Evolutionary conservation across 30 jellyfish, hydroid and myxozoan genomes (phyloP), one percentile per base, ranked within the genome.

Genomic region (Sanderia malayensis): DNA sequence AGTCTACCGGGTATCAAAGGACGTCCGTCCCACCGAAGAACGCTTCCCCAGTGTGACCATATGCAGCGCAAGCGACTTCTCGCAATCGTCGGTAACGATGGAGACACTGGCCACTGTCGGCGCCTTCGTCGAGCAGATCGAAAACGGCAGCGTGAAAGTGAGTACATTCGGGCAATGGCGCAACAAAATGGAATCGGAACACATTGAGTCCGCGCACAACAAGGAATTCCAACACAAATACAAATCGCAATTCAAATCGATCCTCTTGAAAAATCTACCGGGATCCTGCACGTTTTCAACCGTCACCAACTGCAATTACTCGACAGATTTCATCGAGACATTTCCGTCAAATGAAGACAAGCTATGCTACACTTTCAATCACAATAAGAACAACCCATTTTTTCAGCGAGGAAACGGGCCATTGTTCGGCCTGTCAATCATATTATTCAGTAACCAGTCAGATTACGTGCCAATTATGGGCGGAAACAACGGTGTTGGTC

Each of bases 341-440:
- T 78, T 78, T 26, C 81, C 81, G 0, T 65, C 89, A 41, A 78
- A 37, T 68, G 82, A 78, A 78, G 81, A 78, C 74, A 66, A 66
- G 27, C 74, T 49, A 4, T 78, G 89, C 46, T 46, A 63, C 27
- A 78, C 89, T 10, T 78, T 78, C 74, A 78, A 78, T 28, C 75
- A 65, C 27, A 57, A 66, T 26, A 78, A 78, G 31, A 53, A 28
- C 23, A 65, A 53, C 8, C 81, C 59, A 15, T 78, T 63, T 47
- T 78, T 28, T 37, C 89, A 78, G 52, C 63, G 82, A 27, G 89
- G 89, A 15, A 78, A 66, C 23, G 89, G 89, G 0, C 89, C 89
- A 23, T 61, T 64, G n/a, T 78, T 78, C 62, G 89, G 89, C 7
- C 62, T 78, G 10, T 64, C 89, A 18, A 64, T 78, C 71, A 22